A percentile compares a stretch with the other conserved stretches of the same genome.
These are phyloP conservation scores for Semnornis frantzii DNA, from an alignment of 2,113 vertebrate genomes.

Conservation along the genomic window DNA sequence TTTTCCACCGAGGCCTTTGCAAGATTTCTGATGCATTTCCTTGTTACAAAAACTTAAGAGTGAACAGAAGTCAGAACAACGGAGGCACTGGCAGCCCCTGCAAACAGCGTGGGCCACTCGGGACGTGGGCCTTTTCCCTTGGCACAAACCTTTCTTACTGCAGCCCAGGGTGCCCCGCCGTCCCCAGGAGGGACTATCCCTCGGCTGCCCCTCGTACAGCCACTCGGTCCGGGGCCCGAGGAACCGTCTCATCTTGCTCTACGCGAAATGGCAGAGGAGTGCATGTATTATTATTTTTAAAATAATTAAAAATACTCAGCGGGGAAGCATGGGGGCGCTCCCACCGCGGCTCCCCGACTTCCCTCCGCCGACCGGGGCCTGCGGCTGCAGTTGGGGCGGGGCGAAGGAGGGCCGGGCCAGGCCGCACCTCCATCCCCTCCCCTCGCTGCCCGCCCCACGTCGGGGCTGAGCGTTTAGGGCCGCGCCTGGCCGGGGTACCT, in stretches of 20 bases:
- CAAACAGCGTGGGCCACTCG: too few relatives aligned
- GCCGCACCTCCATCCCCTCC: neutral
- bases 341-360: neutral
- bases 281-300: neutral
- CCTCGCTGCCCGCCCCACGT: neutral
- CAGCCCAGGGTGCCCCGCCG: neutral
- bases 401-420: neutral
- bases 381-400: neutral
- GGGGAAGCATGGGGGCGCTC: neutral
- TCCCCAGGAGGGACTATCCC: neutral
- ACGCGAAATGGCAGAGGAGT: rapidly evolving
- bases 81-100: neutral
- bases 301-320: rapidly evolving
- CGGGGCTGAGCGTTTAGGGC: neutral
- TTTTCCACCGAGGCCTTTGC: neutral
- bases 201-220: neutral
- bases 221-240: neutral
- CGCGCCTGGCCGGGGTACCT: neutral
- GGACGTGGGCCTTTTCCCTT: neutral
- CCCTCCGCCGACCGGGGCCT: neutral
- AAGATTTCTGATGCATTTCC: neutral
- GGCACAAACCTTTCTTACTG: rapidly evolving
- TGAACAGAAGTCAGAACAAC: too few relatives aligned
- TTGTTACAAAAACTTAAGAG: neutral
- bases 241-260: neutral